Evolutionary conservation across 2,113 vertebrate species (phyloP), one percentile per base, ranked within the genome.

Genomic region (Pithys albifrons): DNA sequence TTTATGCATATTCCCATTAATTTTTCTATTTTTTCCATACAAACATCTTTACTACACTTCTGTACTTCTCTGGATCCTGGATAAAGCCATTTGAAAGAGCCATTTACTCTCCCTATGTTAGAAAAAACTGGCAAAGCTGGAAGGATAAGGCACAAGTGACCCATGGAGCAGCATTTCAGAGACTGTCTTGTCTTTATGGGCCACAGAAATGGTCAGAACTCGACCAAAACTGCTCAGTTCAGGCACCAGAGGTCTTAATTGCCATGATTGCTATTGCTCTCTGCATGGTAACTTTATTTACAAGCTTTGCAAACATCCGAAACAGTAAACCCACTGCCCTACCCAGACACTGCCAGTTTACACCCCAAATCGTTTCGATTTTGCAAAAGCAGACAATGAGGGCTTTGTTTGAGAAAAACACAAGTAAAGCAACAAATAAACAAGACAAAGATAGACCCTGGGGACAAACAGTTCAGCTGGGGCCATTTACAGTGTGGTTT

Each of bases 381-480:
- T 76, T 75, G 62, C 75, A 71, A 69, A 76, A 90, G 58, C 62
- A 93, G 88, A 90, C 83, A 92, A 83, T 51, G 49, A 79, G 54
- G 79, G 48, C 19, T 90, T 83, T 88, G 82, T 85, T 85, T 19
- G 37, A 76, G 75, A 75, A 85, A 92, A 93, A 90, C 72, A 49
- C 52, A 69, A 95, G 86, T 22, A 79, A 95, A 48, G 27, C 78
- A 90, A 85, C 57, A 78, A 90, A 93, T 59, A 91, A 88, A 72
- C 33, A 91, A 67, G 91, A 79, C 74, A 76, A 90, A 95, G 58
- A 90, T 23, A 93, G 70, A 85, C 16, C 27, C 20, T 49, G 51
- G 71, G 29, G 62, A 83, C 45, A 54, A 96, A 29, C 82, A 85
- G 61, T 92, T 78, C 66, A 72, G 33, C 27, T 2, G 46, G 64